Conservation (phyloP, 2,113 vertebrate species). For the Rattus norvegicus region DNA sequence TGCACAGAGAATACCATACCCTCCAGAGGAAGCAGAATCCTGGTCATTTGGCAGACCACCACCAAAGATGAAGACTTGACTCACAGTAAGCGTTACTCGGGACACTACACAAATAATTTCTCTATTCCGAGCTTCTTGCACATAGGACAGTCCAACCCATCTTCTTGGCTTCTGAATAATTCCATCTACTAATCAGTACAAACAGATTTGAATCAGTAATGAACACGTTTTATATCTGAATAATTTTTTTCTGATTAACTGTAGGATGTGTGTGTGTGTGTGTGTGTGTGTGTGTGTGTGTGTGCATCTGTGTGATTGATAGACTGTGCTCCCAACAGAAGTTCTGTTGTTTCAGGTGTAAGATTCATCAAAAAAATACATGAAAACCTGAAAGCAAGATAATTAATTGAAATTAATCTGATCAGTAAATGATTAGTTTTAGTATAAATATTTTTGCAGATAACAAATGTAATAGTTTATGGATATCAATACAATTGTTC, state of each 20-base stretch:
- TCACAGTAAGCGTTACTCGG: neutral
- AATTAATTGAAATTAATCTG: neutral
- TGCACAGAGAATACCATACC: neutral
- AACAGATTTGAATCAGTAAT: neutral
- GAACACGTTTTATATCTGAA: neutral
- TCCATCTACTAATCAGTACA: neutral
- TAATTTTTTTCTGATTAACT: neutral
- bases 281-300: fast-evolving
- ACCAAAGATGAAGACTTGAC: fast-evolving
- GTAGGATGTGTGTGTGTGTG: neutral
- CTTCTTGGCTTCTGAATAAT: neutral
- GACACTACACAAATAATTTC: neutral
- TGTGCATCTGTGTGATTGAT: neutral
- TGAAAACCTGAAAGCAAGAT: neutral
- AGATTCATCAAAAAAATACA: neutral
- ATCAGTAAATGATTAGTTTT: constrained; percentile 11
- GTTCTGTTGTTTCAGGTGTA: neutral
- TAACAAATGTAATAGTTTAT: neutral
- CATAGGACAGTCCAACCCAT: neutral
- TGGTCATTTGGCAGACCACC: neutral
- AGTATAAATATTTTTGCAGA: neutral
- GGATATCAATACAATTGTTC: neutral
- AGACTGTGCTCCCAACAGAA: neutral
- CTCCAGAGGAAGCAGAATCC: neutral
- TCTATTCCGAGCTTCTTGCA: neutral